Conservation (phyloP, 1,140 invertebrate genomes). For the Bombyx mandarina region DNA sequence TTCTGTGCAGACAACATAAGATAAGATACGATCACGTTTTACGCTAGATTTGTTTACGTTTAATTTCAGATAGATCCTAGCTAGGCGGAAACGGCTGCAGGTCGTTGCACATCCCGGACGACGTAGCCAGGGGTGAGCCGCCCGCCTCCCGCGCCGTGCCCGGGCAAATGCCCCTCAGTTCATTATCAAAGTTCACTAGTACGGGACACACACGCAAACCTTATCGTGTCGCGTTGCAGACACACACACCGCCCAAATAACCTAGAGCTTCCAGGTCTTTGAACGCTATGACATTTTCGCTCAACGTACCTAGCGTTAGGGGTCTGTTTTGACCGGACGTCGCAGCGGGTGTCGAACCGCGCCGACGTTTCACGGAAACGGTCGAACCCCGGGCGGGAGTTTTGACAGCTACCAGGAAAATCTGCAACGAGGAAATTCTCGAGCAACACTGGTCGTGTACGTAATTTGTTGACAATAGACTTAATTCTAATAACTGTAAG, state of each 20-base stretch:
- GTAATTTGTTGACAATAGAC: conserved; percentile 5
- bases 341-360: conserved; percentile 28
- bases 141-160: conserved; percentile 27
- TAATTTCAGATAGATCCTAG: neutral
- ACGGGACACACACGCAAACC: conserved; percentile 35
- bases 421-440: conserved; percentile 25
- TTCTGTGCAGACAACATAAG: no score
- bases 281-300: conserved; percentile 4
- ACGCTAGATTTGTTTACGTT: no score
- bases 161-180: conserved; percentile 55
- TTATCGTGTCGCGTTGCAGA: conserved; percentile 12
- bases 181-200: conserved; percentile 68
- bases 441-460: conserved; percentile 14
- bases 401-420: conserved; percentile 47
- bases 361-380: conserved; percentile 38
- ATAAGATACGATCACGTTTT: no score
- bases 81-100: conserved; percentile 30
- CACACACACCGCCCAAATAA: conserved; percentile 16
- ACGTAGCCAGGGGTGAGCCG: conserved; percentile 23
- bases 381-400: conserved; percentile 40
- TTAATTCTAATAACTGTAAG: conserved; percentile 4
- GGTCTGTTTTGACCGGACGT: conserved; percentile 28
- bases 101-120: conserved; percentile 36
- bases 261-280: conserved; percentile 21
- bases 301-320: conserved; percentile 13